These are phyloP conservation scores for Lysandra coridon DNA, from an alignment of 2,888 invertebrate genomes.

Conservation along the genomic window DNA sequence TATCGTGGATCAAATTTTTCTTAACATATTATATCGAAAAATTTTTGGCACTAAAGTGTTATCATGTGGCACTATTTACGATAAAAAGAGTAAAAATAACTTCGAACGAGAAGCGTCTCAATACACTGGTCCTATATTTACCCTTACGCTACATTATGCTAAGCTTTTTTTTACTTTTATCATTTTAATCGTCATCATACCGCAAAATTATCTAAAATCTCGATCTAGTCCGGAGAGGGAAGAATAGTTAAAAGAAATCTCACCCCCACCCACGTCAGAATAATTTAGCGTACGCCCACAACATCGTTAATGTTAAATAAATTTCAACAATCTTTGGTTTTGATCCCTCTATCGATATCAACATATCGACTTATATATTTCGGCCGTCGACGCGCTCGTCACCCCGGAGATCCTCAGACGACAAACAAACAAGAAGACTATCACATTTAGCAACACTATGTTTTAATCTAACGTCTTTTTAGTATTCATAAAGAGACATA, in stretches of 20 bases:
- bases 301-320: conserved; percentile 79
- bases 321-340: conserved; percentile 90
- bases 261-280: conserved; percentile 70
- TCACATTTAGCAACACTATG: conserved; percentile 79
- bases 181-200: conserved; percentile 67
- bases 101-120: conserved; percentile 59
- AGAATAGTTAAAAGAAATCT: conserved; percentile 65
- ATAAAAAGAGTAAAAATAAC: conserved; percentile 51
- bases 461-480: conserved; percentile 76
- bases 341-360: conserved; percentile 90
- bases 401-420: conserved; percentile 72
- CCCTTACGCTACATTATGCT: conserved; percentile 44
- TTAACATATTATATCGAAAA: conserved; percentile 36
- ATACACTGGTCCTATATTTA: conserved; percentile 71
- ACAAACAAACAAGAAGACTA: conserved; percentile 77
- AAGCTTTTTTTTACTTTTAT: conserved; percentile 54
- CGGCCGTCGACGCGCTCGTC: conserved; percentile 65
- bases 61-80: conserved; percentile 60
- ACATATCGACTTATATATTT: conserved; percentile 64
- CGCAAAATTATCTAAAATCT: conserved; percentile 68
- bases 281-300: conserved; percentile 79
- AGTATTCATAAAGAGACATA: conserved; percentile 65
- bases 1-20: conserved; percentile 56
- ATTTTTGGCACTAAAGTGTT: conserved; percentile 66
- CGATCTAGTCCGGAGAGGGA: conserved; percentile 78